A percentile compares a stretch with the other conserved stretches of the same genome.
These are phyloP conservation scores for Phoenicopterus ruber DNA, from an alignment of 2,113 vertebrate genomes.

Conservation along the genomic window DNA sequence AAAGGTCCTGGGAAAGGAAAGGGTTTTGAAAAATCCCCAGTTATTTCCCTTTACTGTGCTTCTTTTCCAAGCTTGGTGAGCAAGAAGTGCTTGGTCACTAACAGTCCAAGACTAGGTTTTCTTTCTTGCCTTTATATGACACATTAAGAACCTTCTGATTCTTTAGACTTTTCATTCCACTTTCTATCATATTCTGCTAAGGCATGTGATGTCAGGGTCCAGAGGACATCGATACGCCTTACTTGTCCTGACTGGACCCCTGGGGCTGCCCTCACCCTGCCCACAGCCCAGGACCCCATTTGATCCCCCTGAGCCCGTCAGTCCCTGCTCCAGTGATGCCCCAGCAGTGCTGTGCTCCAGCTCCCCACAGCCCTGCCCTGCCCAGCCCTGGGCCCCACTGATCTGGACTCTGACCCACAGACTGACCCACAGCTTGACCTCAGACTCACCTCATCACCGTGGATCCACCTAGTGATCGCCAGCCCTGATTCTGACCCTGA, in stretches of 20 bases:
- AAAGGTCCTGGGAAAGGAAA: not conserved
- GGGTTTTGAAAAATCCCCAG: not conserved
- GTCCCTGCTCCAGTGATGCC: not conserved
- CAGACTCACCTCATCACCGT: not conserved
- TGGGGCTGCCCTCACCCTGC: not conserved
- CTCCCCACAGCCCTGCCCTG: not conserved
- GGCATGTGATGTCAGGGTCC: not conserved
- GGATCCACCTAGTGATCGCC: not conserved
- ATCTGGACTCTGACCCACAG: not conserved
- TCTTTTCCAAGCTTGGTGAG: not conserved
- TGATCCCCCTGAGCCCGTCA: too few species aligned
- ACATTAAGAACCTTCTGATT: not conserved
- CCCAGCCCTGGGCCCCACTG: too few species aligned
- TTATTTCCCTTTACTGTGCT: not conserved
- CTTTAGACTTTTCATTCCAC: not conserved
- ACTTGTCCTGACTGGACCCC: not conserved
- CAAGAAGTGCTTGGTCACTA: not conserved
- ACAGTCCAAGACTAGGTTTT: not conserved
- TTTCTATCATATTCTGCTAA: not conserved
- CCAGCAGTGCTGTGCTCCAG: not conserved
- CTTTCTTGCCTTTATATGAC: not conserved
- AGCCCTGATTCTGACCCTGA: not conserved
- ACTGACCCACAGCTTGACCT: not conserved
- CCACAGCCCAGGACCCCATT: not conserved
- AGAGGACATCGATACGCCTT: not conserved